A percentile compares a stretch with the other conserved stretches of the same genome.
phyloP scores from a whole-genome alignment of 2,797 vertebrate species.

The Hoplostethus atlanticus region DNA sequence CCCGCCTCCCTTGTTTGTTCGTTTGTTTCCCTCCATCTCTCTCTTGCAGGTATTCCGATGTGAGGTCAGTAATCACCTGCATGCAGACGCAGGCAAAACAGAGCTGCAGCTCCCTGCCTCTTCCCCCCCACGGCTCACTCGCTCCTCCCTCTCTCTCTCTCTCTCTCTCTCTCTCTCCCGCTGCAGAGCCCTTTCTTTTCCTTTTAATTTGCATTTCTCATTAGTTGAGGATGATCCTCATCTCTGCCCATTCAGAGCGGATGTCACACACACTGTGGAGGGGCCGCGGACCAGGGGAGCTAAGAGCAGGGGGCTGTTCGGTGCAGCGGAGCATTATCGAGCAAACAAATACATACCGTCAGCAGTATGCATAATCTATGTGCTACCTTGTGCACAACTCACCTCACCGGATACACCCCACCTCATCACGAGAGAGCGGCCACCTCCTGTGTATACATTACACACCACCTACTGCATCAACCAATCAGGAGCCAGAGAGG shows the following conservation, averaged over 20 bases:
- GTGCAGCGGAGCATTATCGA: conserved; percentile 8
- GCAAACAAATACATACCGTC: conserved; percentile 64
- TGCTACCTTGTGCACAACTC: conserved; percentile 56
- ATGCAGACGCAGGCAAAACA: conserved; percentile 55
- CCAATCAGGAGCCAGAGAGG: conserved; percentile 77
- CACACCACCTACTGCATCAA: conserved; percentile 67
- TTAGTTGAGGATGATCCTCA: conserved; percentile 50
- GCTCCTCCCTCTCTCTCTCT: conserved; percentile 11
- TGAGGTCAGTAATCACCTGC: conserved; percentile 66
- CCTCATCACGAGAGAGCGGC: conserved; percentile 49
- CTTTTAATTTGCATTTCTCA: conserved; percentile 66
- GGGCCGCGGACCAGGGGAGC: conserved; percentile 17
- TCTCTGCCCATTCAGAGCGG: conserved; percentile 47
- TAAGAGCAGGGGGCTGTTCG: conserved; percentile 15
- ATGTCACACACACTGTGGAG: conserved; percentile 15
- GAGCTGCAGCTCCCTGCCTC: conserved; percentile 28
- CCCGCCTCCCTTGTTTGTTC: background rate
- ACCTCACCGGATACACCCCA: conserved; percentile 58
- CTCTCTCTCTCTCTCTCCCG: conserved; percentile 33
- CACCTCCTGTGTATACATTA: conserved; percentile 78
- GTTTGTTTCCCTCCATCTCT: background rate
- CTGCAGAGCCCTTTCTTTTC: conserved; percentile 43
- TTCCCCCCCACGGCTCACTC: too few species aligned
- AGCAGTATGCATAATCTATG: conserved; percentile 59
- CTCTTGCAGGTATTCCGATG: conserved; percentile 56